Conservation (phyloP, 35 echinoderm and acorn worm genomes). For the Ophioderma brevispina region DNA sequence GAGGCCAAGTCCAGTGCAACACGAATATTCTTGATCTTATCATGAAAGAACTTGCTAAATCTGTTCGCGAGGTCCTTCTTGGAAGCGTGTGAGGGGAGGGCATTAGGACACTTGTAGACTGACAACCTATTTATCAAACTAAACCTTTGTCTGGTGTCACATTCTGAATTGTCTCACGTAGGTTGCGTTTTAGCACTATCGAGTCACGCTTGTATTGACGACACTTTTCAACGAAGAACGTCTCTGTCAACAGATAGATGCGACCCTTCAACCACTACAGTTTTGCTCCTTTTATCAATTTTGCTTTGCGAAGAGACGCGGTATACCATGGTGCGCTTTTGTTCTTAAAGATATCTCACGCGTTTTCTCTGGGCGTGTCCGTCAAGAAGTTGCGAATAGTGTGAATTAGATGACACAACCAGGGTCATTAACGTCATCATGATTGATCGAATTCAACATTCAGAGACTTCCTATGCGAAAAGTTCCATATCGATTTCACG, state of each 20-base stretch:
- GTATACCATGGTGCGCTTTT: background rate
- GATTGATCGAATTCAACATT: background rate
- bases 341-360: background rate
- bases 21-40: background rate
- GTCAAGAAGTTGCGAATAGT: background rate
- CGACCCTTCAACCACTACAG: background rate
- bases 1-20: background rate
- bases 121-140: background rate
- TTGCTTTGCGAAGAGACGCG: background rate
- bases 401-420: background rate
- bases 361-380: background rate
- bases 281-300: background rate
- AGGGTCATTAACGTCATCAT: background rate
- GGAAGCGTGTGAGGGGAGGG: background rate
- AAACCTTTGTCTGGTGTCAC: background rate
- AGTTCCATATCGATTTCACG: background rate
- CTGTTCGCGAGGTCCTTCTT: background rate
- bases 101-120: background rate
- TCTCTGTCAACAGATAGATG: background rate
- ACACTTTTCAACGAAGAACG: background rate
- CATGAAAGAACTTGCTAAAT: background rate
- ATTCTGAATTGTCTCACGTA: background rate
- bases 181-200: background rate
- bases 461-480: background rate
- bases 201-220: background rate